These are phyloP conservation scores for Tragelaphus buxtoni DNA, from an alignment of 2,113 vertebrate species.

Conservation along the genomic window DNA sequence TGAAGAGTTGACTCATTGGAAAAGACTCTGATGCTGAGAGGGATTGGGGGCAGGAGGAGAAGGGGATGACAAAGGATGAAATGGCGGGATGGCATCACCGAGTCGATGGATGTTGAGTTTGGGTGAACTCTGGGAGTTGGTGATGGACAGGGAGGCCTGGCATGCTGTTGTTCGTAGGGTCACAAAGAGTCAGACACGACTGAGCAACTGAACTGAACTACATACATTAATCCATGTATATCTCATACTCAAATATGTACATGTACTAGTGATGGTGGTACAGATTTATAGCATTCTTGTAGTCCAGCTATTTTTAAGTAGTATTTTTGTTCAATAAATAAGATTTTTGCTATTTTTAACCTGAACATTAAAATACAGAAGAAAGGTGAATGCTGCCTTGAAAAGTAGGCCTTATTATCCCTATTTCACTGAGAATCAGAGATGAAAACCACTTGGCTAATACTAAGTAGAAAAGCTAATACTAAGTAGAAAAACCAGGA, in stretches of 20 bases:
- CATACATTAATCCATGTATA: background rate
- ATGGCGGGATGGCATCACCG: background rate
- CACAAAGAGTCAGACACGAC: background rate
- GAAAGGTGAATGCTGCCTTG: background rate
- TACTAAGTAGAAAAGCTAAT: background rate
- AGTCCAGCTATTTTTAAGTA: background rate
- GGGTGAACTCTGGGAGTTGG: accelerated
- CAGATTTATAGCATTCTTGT: background rate
- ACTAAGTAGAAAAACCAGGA: background rate
- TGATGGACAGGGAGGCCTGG: background rate
- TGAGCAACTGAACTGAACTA: background rate
- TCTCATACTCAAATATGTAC: background rate
- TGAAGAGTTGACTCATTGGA: background rate
- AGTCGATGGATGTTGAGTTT: background rate
- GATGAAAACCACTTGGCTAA: background rate
- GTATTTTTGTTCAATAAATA: background rate
- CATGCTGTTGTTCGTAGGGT: accelerated
- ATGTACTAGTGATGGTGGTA: background rate
- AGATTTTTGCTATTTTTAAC: background rate
- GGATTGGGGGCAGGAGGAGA: background rate
- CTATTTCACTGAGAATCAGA: background rate
- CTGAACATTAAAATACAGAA: background rate
- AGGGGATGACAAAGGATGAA: background rate
- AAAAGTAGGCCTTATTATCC: background rate
- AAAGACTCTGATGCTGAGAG: background rate